phyloP scores from a whole-genome alignment of 1,140 invertebrate genomes.

The Diprion similis region DNA sequence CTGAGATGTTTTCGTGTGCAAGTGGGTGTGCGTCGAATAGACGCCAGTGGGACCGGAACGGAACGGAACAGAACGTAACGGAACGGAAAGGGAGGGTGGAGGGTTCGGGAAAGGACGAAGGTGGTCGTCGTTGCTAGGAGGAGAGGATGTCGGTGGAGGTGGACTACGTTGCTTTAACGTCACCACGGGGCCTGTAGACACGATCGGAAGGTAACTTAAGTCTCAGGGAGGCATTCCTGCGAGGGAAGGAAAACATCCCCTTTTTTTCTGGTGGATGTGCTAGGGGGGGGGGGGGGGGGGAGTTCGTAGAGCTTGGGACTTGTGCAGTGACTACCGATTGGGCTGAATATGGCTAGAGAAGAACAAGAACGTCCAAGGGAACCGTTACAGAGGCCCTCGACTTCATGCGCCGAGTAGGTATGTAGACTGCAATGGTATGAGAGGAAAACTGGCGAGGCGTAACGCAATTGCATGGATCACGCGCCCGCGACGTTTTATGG shows the following conservation, averaged over 20 bases:
- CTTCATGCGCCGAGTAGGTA: neutral
- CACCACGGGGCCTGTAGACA: neutral
- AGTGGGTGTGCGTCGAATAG: constrained; percentile 40
- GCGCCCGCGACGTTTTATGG: too few species aligned
- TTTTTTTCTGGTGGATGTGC: constrained; percentile 31
- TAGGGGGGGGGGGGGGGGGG: constrained; percentile 22
- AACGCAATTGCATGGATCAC: neutral
- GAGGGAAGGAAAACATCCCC: constrained; percentile 48
- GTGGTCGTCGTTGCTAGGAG: constrained; percentile 8
- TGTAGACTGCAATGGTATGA: too few species aligned
- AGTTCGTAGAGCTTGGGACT: neutral
- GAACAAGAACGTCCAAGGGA: constrained; percentile 25
- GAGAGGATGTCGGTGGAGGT: too few species aligned
- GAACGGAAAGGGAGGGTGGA: constrained; percentile 24
- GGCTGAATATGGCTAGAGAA: neutral
- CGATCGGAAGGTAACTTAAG: constrained; percentile 18
- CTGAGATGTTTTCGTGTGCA: neutral
- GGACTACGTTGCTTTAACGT: constrained; percentile 12
- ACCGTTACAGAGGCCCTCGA: neutral
- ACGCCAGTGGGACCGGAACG: constrained; percentile 15
- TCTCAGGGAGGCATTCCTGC: constrained; percentile 28
- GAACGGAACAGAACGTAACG: too few species aligned
- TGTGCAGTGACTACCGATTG: neutral
- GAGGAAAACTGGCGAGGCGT: constrained; percentile 4
- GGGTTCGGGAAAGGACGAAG: neutral